Evolutionary conservation across 2,888 invertebrate genomes (phyloP).

Genomic region (Leptopilina syphax): DNA sequence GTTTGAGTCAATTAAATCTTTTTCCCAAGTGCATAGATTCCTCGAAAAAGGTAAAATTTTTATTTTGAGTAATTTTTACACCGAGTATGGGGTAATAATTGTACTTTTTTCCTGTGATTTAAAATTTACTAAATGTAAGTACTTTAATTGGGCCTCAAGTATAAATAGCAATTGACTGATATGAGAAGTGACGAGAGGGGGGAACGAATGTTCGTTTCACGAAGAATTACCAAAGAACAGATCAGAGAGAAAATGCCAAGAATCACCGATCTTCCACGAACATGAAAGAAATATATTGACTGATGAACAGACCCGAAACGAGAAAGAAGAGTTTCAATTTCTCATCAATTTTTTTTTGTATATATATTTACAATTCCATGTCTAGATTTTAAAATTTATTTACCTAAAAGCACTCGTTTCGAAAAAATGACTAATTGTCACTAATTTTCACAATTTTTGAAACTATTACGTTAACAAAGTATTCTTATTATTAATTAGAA

Average conservation of each 20-base stretch:
- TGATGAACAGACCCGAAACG: constrained; percentile 39
- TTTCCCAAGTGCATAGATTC: no score
- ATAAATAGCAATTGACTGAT: constrained; percentile 32
- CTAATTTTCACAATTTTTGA: no score
- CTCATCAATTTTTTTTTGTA: constrained; percentile 11
- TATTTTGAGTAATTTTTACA: no score
- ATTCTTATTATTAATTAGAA: no score
- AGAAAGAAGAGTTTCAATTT: constrained; percentile 38
- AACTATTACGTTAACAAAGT: no score
- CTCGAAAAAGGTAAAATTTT: no score
- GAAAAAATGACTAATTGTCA: not conserved
- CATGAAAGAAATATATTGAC: constrained; percentile 43
- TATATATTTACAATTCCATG: not conserved
- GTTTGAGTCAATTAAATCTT: no score
- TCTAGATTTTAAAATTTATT: no score
- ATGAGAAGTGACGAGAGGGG: constrained; percentile 47
- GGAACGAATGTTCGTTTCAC: constrained; percentile 37
- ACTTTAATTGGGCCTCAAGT: no score
- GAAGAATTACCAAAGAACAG: constrained; percentile 42
- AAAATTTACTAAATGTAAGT: no score
- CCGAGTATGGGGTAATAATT: no score
- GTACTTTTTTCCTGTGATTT: no score
- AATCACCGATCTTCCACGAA: constrained; percentile 57
- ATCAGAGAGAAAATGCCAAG: constrained; percentile 55
- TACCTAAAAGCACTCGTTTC: not conserved